Conservation (phyloP, 2,113 vertebrate genomes). For the Xiphophorus hellerii region DNA sequence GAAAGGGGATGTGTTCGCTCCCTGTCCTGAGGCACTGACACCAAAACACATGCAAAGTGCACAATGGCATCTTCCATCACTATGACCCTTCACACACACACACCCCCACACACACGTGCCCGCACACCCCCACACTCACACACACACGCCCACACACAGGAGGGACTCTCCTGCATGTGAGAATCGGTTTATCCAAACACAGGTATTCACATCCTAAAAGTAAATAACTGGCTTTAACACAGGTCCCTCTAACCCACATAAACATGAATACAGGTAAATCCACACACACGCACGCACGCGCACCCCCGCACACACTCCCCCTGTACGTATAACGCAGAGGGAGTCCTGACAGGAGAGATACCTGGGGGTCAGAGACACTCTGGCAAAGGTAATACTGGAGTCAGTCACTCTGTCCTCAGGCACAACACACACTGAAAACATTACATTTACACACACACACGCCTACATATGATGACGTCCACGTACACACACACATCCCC, state of each 20-base stretch:
- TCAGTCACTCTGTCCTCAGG: slow-evolving; percentile 69
- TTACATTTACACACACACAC: slow-evolving; percentile 10
- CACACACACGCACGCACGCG: neutral
- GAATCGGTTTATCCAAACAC: slow-evolving; percentile 7
- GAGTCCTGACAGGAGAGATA: slow-evolving; percentile 61
- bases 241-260: neutral
- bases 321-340: slow-evolving; percentile 13
- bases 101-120: neutral
- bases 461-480: neutral
- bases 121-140: too few species aligned
- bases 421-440: slow-evolving; percentile 33
- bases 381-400: slow-evolving; percentile 67
- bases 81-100: neutral
- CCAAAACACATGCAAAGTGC: slow-evolving; percentile 1
- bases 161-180: neutral
- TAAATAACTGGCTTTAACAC: slow-evolving; percentile 18
- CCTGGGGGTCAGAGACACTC: slow-evolving; percentile 65
- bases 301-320: slow-evolving; percentile 34
- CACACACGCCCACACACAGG: neutral
- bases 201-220: neutral
- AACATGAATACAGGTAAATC: neutral
- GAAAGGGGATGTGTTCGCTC: slow-evolving; percentile 38
- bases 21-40: slow-evolving; percentile 52
- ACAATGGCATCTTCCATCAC: slow-evolving; percentile 24
- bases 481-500: slow-evolving; percentile 3